Conservation (phyloP, 2,888 invertebrate species). For the Halictus quadricinctus region DNA sequence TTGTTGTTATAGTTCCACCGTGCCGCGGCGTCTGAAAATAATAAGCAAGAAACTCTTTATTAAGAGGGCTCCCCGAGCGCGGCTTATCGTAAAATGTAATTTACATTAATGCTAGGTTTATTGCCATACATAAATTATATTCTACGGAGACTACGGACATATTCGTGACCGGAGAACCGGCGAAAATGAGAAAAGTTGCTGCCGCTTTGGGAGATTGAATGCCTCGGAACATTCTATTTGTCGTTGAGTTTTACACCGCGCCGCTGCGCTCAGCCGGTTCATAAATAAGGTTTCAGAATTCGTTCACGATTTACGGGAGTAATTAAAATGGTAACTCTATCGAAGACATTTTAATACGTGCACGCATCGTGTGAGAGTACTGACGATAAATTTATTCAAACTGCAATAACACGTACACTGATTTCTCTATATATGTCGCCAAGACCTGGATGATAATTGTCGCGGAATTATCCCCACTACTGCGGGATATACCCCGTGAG, state of each 20-base stretch:
- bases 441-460: no score
- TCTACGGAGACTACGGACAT: constrained; percentile 11
- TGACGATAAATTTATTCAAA: no score
- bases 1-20: constrained; percentile 22
- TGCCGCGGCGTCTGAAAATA: constrained; percentile 61
- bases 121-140: constrained; percentile 50
- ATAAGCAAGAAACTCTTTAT: constrained; percentile 40
- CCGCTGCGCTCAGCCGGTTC: not conserved
- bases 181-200: constrained; percentile 43
- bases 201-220: constrained; percentile 28
- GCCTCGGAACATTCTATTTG: constrained; percentile 4
- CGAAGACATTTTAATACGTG: not conserved
- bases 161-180: constrained; percentile 25
- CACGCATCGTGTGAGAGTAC: no score
- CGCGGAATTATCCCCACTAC: no score
- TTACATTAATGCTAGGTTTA: constrained; percentile 42
- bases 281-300: not conserved
- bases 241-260: not conserved
- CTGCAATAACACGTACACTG: no score
- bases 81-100: constrained; percentile 33
- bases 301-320: not conserved
- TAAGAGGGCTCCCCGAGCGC: not conserved
- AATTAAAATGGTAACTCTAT: not conserved
- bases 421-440: no score
- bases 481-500: no score